A percentile compares a stretch with the other conserved stretches of the same genome.
Evolutionary conservation across 2,797 vertebrate genomes (phyloP).

Genomic region (Enteromius viviparus): DNA sequence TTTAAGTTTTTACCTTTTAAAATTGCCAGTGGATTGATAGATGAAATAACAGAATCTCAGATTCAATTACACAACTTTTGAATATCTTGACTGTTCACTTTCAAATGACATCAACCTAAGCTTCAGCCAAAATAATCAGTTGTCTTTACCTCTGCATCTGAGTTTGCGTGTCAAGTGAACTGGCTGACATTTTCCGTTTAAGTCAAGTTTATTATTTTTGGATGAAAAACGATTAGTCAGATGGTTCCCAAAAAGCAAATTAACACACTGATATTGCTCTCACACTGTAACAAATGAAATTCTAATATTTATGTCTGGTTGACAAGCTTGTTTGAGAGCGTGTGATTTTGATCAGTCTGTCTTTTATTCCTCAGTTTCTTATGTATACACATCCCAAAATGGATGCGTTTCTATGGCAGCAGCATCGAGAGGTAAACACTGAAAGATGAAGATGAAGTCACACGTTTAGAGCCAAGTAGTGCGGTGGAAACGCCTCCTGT

Average conservation of each 20-base stretch:
- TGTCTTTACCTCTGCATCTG: conserved; percentile 14
- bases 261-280: conserved; percentile 23
- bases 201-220: conserved; percentile 33
- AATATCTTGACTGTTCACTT: conserved; percentile 21
- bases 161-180: conserved; percentile 24
- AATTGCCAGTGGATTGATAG: neutral
- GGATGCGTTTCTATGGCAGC: conserved; percentile 35
- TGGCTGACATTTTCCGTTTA: conserved; percentile 16
- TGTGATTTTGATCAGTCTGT: conserved; percentile 22
- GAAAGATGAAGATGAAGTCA: conserved; percentile 35
- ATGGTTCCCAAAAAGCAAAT: conserved; percentile 15
- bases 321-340: conserved; percentile 7
- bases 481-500: conserved; percentile 6
- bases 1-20: neutral
- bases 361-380: conserved; percentile 27
- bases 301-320: neutral
- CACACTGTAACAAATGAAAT: conserved; percentile 16
- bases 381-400: conserved; percentile 31
- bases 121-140: conserved; percentile 38
- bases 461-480: conserved; percentile 24
- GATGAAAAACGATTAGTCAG: neutral
- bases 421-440: conserved; percentile 48
- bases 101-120: conserved; percentile 27
- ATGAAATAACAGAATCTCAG: conserved; percentile 11
- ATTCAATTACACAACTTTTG: conserved; percentile 14